Evolutionary conservation across 2,888 invertebrate genomes (phyloP).

Genomic region (Dynastes tityus): DNA sequence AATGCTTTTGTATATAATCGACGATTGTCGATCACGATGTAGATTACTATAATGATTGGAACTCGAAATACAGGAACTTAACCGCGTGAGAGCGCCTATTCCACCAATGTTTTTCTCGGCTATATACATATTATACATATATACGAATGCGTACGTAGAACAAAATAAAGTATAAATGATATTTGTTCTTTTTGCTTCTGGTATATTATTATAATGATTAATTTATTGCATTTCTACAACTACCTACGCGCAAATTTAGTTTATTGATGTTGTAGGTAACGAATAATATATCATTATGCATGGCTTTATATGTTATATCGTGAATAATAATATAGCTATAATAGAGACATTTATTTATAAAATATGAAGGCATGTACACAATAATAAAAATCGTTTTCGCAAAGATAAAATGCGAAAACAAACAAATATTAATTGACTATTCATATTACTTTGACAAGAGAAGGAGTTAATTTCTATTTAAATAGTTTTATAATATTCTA

Average conservation of each 20-base stretch:
- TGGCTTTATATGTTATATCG: neutral
- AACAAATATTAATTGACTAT: too few species aligned
- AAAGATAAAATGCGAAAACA: too few species aligned
- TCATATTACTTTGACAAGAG: too few species aligned
- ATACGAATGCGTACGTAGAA: neutral
- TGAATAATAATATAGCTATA: conserved; percentile 3
- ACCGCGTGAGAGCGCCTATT: conserved; percentile 41
- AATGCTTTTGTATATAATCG: conserved; percentile 55
- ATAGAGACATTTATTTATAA: conserved; percentile 16
- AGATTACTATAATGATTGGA: conserved; percentile 56
- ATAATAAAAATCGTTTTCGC: neutral
- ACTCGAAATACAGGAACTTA: conserved; percentile 54
- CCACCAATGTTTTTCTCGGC: conserved; percentile 44
- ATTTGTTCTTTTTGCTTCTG: neutral
- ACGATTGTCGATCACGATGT: conserved; percentile 57
- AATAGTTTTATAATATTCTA: too few species aligned
- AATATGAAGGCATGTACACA: neutral
- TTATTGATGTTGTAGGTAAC: conserved; percentile 11
- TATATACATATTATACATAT: neutral
- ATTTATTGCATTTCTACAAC: conserved; percentile 22
- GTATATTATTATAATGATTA: conserved; percentile 20
- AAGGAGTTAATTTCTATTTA: too few species aligned
- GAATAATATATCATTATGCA: conserved; percentile 15
- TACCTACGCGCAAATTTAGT: conserved; percentile 16
- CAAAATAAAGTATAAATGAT: neutral